phyloP scores from a whole-genome alignment of 2,888 invertebrate genomes.

The Napeogenes inachia region DNA sequence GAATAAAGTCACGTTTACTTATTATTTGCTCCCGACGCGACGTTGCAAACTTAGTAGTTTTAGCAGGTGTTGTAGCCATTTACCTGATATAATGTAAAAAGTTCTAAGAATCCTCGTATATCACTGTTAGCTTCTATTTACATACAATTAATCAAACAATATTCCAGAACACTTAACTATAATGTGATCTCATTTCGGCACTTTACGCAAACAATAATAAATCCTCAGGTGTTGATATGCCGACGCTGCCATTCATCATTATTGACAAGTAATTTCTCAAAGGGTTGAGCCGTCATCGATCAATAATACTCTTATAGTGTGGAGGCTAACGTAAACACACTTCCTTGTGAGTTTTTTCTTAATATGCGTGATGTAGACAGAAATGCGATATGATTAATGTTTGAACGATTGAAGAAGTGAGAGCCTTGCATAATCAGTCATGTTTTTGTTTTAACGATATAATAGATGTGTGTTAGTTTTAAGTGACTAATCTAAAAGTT shows the following conservation, averaged over 20 bases:
- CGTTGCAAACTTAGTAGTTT: too few species aligned
- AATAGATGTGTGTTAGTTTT: too few species aligned
- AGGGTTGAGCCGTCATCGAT: constrained; percentile 28
- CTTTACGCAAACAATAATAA: constrained; percentile 20
- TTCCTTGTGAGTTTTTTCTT: neutral
- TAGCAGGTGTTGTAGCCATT: too few species aligned
- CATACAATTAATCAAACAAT: too few species aligned
- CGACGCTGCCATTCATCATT: constrained; percentile 26
- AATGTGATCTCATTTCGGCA: neutral
- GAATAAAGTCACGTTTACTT: too few species aligned
- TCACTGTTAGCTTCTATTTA: too few species aligned
- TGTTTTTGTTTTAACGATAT: too few species aligned
- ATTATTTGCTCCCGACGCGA: too few species aligned
- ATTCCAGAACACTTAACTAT: neutral
- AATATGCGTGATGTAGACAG: constrained; percentile 4
- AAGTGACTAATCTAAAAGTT: too few species aligned
- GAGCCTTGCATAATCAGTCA: too few species aligned
- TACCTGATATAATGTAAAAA: too few species aligned
- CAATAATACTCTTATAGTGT: constrained; percentile 3
- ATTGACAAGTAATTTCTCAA: constrained; percentile 25
- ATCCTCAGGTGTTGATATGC: constrained; percentile 24
- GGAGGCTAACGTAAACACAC: neutral
- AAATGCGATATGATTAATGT: constrained; percentile 16
- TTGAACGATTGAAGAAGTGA: neutral
- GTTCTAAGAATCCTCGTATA: too few species aligned